phyloP scores from a whole-genome alignment of 2,797 vertebrate genomes.

The Pempheris klunzingeri region DNA sequence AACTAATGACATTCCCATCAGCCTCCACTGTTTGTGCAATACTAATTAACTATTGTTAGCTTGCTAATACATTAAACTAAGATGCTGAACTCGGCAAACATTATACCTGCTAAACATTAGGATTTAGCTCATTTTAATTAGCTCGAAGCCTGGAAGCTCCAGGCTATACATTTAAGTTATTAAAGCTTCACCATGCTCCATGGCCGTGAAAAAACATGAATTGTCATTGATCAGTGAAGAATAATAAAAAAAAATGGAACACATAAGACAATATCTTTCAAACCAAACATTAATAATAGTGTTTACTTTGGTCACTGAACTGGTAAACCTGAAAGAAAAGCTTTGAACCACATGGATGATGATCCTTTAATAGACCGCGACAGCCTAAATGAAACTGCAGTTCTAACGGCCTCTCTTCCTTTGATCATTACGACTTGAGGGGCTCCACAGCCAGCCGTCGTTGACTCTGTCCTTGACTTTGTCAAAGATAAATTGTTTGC shows the following conservation, averaged over 20 bases:
- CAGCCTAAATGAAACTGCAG: constrained; percentile 69
- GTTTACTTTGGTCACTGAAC: constrained; percentile 29
- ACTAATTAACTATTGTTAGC: neutral
- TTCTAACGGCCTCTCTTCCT: constrained; percentile 49
- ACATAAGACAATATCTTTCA: constrained; percentile 4
- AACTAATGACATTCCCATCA: too few relatives aligned
- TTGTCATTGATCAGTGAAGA: neutral
- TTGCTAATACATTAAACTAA: neutral
- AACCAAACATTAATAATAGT: constrained; percentile 20
- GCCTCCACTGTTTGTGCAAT: too few relatives aligned
- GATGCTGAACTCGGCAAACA: neutral
- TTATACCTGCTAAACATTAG: neutral
- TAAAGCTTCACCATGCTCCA: neutral
- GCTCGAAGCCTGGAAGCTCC: too few relatives aligned
- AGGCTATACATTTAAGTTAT: constrained; percentile 7
- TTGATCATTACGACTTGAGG: constrained; percentile 71
- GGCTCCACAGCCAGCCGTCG: constrained; percentile 49
- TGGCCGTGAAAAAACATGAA: neutral
- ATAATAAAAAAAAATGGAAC: neutral
- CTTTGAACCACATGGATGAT: constrained; percentile 48
- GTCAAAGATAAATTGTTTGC: constrained; percentile 72
- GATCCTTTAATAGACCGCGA: constrained; percentile 62
- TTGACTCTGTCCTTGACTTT: constrained; percentile 71
- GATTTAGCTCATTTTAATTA: neutral
- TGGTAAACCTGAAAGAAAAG: constrained; percentile 36